Conservation (phyloP, 2,888 invertebrate species). For the Sesamia inferens region DNA sequence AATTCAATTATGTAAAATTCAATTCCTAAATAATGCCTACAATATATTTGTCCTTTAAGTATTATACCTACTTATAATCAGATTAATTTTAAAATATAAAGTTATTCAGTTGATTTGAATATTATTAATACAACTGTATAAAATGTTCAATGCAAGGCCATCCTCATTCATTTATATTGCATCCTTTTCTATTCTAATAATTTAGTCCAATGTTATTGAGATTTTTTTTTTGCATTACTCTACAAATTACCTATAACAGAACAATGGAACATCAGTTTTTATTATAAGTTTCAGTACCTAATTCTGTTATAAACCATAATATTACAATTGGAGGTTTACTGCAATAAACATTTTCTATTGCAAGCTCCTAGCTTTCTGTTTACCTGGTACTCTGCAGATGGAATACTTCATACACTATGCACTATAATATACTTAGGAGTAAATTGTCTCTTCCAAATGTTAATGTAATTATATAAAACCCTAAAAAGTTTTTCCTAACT, state of each 20-base stretch:
- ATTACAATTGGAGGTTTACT: background rate
- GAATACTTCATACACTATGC: background rate
- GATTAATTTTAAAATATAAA: background rate
- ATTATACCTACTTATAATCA: background rate
- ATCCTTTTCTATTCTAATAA: conserved; percentile 2
- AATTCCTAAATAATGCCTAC: background rate
- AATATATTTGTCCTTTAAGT: too few relatives aligned
- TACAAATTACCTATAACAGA: background rate
- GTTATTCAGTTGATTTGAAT: background rate
- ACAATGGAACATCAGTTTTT: conserved; percentile 3
- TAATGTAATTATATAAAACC: background rate
- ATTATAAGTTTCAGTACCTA: background rate
- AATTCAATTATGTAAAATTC: background rate
- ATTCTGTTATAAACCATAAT: background rate
- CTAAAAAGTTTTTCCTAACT: background rate
- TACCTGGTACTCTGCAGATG: background rate
- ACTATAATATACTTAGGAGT: background rate
- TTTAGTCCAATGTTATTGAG: conserved; percentile 1
- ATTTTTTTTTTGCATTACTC: background rate
- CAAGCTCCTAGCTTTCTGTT: background rate
- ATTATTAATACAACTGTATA: conserved; percentile 4
- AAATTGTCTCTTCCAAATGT: background rate
- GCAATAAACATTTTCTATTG: background rate
- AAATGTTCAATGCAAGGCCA: conserved; percentile 9
- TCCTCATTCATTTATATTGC: conserved; percentile 11